Evolutionary conservation across 2,113 vertebrate species (phyloP).

Genomic region (Cyanoderma ruficeps): DNA sequence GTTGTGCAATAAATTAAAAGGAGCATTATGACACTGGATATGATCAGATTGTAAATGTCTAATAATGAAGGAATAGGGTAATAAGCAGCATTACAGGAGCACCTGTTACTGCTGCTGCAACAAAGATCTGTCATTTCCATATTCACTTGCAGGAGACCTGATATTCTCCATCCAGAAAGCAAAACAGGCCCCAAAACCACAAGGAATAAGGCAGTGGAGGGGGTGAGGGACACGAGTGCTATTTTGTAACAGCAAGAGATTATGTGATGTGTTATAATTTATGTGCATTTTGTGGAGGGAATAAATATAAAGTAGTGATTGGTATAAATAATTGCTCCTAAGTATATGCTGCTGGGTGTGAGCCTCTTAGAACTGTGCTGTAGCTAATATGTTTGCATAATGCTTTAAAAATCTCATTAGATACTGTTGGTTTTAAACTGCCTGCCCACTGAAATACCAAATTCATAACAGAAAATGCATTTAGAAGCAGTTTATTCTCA

Average conservation of each 20-base stretch:
- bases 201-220: neutral
- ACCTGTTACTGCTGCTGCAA: conserved; percentile 56
- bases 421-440: conserved; percentile 4
- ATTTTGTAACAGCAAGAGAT: neutral
- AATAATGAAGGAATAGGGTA: conserved; percentile 65
- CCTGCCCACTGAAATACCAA: neutral
- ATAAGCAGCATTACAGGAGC: conserved; percentile 54
- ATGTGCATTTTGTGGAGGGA: conserved; percentile 13
- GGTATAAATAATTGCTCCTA: conserved; percentile 24
- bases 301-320: conserved; percentile 28
- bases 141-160: neutral
- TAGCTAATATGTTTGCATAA: conserved; percentile 9
- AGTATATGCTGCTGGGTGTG: neutral
- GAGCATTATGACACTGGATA: conserved; percentile 52
- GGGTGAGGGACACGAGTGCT: neutral
- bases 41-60: conserved; percentile 65
- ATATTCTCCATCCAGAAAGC: neutral
- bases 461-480: neutral
- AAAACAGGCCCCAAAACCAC: neutral
- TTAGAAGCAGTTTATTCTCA: conserved; percentile 1
- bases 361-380: neutral
- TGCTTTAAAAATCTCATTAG: conserved; percentile 23
- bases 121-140: neutral
- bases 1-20: conserved; percentile 65
- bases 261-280: conserved; percentile 6